phyloP scores from a whole-genome alignment of 2,797 vertebrate species.

The Harpagifer antarcticus region DNA sequence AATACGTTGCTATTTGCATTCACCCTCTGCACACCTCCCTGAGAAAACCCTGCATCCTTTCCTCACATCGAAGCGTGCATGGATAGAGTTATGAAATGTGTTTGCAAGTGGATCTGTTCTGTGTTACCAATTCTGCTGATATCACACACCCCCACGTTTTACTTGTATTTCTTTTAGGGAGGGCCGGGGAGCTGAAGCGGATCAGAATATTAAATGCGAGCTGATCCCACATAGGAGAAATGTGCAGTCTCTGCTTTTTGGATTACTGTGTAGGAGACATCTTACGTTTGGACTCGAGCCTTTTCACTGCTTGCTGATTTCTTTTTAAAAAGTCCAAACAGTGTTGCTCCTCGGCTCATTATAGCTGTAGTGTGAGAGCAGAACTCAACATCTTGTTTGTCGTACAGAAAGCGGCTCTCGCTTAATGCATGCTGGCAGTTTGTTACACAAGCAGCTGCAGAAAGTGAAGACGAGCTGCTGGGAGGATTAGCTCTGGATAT shows the following conservation, averaged over 20 bases:
- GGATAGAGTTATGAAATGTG: neutral
- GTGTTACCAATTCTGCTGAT: slow-evolving; percentile 61
- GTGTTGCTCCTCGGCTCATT: slow-evolving; percentile 1
- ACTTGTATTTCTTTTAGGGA: slow-evolving; percentile 14
- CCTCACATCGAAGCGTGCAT: slow-evolving; percentile 5
- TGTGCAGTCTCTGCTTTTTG: slow-evolving; percentile 49
- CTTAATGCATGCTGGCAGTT: neutral
- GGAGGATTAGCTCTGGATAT: slow-evolving; percentile 7
- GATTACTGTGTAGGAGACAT: slow-evolving; percentile 63
- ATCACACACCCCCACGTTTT: slow-evolving; percentile 43
- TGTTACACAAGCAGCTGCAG: slow-evolving; percentile 22
- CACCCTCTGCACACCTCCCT: slow-evolving; percentile 39
- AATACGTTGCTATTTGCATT: slow-evolving; percentile 56
- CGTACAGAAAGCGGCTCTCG: neutral
- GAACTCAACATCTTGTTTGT: slow-evolving; percentile 10
- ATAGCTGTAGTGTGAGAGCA: neutral
- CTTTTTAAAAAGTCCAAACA: slow-evolving; percentile 38
- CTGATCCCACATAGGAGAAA: slow-evolving; percentile 63
- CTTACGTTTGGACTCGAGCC: slow-evolving; percentile 31
- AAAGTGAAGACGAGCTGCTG: slow-evolving; percentile 10
- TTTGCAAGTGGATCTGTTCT: slow-evolving; percentile 22
- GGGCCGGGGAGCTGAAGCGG: slow-evolving; percentile 41
- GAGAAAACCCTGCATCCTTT: slow-evolving; percentile 24
- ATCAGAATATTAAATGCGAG: slow-evolving; percentile 68
- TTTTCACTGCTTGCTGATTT: slow-evolving; percentile 24